Evolutionary conservation across 2,113 vertebrate genomes (phyloP).

Genomic region (Cryptotis parvus): DNA sequence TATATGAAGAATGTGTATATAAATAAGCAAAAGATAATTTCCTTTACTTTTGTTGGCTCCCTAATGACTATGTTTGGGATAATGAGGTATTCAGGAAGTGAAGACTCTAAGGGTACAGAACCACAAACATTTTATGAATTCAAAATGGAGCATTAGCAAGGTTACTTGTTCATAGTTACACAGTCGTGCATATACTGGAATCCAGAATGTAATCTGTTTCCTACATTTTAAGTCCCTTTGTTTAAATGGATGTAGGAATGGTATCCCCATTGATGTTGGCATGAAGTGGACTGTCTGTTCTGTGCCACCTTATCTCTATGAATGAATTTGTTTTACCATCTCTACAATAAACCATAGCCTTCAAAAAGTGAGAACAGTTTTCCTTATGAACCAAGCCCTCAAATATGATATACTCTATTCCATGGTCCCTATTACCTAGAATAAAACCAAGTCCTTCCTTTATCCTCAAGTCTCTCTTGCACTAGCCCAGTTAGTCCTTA

Average conservation of each 20-base stretch:
- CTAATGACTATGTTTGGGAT: background rate
- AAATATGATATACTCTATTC: background rate
- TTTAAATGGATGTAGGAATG: background rate
- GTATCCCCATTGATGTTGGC: background rate
- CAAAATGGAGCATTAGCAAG: conserved; percentile 7
- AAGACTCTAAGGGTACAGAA: background rate
- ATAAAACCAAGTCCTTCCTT: background rate
- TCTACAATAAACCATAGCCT: background rate
- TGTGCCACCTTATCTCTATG: background rate
- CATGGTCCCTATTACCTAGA: background rate
- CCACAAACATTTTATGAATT: background rate
- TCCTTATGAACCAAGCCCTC: background rate
- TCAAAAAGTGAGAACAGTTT: background rate
- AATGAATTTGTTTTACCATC: background rate
- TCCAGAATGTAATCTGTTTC: background rate
- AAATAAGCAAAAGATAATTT: background rate
- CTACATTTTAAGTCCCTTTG: background rate
- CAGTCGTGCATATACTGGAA: background rate
- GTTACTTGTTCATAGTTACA: background rate
- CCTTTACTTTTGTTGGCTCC: background rate
- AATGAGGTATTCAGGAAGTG: background rate
- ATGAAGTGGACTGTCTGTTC: background rate
- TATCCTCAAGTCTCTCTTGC: background rate
- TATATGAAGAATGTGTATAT: background rate
- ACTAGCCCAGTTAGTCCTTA: background rate